Conservation (phyloP, 1,140 invertebrate genomes). For the Nephila pilipes region DNA sequence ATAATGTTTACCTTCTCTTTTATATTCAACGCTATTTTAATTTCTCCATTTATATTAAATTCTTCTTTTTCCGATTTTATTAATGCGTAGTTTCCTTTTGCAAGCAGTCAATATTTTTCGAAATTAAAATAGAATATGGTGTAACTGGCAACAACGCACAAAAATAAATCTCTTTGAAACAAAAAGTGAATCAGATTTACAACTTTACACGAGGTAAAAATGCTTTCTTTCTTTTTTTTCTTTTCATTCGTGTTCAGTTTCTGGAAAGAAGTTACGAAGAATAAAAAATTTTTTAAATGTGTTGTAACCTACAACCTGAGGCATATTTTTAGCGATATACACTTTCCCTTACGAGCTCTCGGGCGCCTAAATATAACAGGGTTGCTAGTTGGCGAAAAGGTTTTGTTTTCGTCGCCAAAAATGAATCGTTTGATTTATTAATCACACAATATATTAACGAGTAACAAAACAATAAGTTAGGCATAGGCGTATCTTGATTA, state of each 20-base stretch:
- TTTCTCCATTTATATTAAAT: background rate
- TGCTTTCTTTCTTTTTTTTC: background rate
- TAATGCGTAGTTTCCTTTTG: background rate
- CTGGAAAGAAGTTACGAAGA: constrained; percentile 17
- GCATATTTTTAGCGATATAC: constrained; percentile 49
- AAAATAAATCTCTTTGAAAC: constrained; percentile 11
- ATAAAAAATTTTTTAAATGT: constrained; percentile 27
- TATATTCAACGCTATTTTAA: background rate
- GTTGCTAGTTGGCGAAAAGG: constrained; percentile 47
- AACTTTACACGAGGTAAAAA: background rate
- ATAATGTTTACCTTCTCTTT: background rate
- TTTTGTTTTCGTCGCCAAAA: background rate
- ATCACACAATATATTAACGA: background rate
- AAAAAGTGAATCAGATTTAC: constrained; percentile 21
- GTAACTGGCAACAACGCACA: background rate
- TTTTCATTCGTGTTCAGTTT: background rate
- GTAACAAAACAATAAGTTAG: background rate
- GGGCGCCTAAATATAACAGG: constrained; percentile 47
- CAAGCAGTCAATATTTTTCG: background rate
- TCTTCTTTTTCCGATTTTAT: background rate
- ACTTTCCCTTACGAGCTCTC: constrained; percentile 64
- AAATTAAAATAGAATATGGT: constrained; percentile 22
- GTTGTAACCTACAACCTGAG: constrained; percentile 62
- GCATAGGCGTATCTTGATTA: background rate
- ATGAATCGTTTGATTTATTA: background rate